Evolutionary conservation across 2,888 invertebrate genomes (phyloP), one percentile per base, ranked within the genome.

Genomic region (Operophtera brumata): DNA sequence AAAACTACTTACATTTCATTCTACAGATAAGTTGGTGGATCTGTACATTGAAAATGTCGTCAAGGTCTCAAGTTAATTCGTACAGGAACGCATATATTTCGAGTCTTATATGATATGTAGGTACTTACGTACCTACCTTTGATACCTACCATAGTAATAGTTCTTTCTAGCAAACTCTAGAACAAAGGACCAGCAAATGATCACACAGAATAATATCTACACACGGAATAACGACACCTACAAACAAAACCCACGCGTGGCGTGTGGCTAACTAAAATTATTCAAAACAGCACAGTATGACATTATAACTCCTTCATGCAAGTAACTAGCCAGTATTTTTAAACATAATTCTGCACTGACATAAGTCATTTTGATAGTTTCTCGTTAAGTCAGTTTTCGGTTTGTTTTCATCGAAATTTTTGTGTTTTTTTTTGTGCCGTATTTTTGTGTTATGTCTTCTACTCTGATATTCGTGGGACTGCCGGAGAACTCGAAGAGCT

Each of bases 381-480:
- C 8, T 47, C 41, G 10, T 45, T 61, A 49, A 59, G 20, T 54
- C 25, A 46, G 12, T 47, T 59, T 64, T 65, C 61, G 61, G 43
- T 61, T 58, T 48, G 37, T 35, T 46, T 61, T 50, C 13, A 47
- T 59, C 59, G 53, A 65, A 61, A 62, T 62, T 68, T 48, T 56
- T 40, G 48, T 46, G 51, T 66, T 73, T 73, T 75, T 80, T 67
- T 66, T 54, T 57, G 71, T 77, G 65, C 65, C 67, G 59, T 60
- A 57, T 70, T 75, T 72, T 66, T 63, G 65, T 68, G 80, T 70
- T 70, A 93, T 93, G 93, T 92, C 93, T 75, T 93, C 93, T 45
- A 93, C 93, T 36, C 80, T 91, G 47, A 91, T 92, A 56, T 93
- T 90, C 70, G 89, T 92, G 59, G 93, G 93, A 55, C 70, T 93